Conservation (phyloP, 2,888 invertebrate species). For the Hydrotaea diabolus region DNA sequence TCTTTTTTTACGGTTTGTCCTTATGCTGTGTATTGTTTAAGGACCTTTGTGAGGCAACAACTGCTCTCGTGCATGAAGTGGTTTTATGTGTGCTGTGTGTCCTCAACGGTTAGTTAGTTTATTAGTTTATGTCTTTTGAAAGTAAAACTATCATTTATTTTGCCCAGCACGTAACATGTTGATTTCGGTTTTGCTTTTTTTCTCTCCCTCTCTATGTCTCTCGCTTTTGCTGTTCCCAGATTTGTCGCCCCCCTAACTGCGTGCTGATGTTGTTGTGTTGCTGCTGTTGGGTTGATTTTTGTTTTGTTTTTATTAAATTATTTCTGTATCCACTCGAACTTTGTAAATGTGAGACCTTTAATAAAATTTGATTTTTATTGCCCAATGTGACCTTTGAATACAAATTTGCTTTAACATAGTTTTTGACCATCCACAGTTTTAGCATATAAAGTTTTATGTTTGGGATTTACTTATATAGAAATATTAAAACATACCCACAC, state of each 20-base stretch:
- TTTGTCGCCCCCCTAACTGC: conserved; percentile 1
- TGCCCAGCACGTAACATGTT: conserved; percentile 60
- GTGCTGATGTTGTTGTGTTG: background rate
- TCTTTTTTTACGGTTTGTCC: conserved; percentile 6
- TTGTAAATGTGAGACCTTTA: conserved; percentile 36
- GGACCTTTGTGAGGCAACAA: conserved; percentile 6
- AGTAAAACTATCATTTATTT: conserved; percentile 52
- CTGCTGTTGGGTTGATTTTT: background rate
- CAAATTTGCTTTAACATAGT: conserved; percentile 19
- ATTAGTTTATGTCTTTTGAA: conserved; percentile 41
- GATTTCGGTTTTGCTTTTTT: conserved; percentile 40
- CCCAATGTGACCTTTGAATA: conserved; percentile 44
- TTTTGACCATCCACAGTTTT: background rate
- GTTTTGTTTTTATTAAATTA: conserved; percentile 42
- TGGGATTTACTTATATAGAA: background rate
- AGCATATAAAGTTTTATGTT: conserved; percentile 22
- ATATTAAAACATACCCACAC: background rate
- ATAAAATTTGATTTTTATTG: conserved; percentile 53
- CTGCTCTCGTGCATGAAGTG: background rate
- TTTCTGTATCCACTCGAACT: conserved; percentile 21
- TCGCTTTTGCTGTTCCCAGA: conserved; percentile 22
- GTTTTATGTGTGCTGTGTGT: conserved; percentile 7
- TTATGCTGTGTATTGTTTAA: conserved; percentile 11
- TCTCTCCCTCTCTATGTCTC: too few relatives aligned
- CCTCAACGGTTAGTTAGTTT: conserved; percentile 41